phyloP scores from a whole-genome alignment of 1,140 invertebrate genomes.

The Cephus cinctus region DNA sequence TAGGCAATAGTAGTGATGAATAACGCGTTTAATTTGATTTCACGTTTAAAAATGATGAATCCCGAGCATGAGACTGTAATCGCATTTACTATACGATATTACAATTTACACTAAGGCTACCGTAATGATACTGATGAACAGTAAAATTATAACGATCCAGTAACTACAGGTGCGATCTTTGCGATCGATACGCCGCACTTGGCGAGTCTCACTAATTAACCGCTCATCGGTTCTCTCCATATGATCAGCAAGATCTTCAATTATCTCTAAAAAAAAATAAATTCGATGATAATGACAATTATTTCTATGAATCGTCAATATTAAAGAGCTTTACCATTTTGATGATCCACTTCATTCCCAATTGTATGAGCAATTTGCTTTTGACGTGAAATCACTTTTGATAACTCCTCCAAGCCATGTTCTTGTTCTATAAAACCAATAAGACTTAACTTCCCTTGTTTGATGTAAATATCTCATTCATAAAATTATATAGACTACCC shows the following conservation, averaged over 20 bases:
- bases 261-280: conserved; percentile 64
- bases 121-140: conserved; percentile 57
- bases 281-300: background rate
- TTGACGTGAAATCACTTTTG: conserved; percentile 74
- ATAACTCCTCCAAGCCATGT: conserved; percentile 71
- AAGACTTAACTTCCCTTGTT: conserved; percentile 20
- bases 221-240: conserved; percentile 70
- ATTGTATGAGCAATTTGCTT: conserved; percentile 75
- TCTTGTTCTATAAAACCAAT: conserved; percentile 70
- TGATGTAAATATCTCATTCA: conserved; percentile 8
- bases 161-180: conserved; percentile 74
- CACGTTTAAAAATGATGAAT: too few relatives aligned
- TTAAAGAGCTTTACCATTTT: conserved; percentile 65
- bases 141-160: conserved; percentile 66
- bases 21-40: too few relatives aligned
- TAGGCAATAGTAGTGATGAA: too few relatives aligned
- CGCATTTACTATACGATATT: background rate
- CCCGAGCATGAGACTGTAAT: too few relatives aligned
- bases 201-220: conserved; percentile 66
- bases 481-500: conserved; percentile 25
- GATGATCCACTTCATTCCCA: conserved; percentile 73
- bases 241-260: conserved; percentile 75
- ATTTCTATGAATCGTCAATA: conserved; percentile 26
- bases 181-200: conserved; percentile 63
- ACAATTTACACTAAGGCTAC: conserved; percentile 22